A percentile compares a stretch with the other conserved stretches of the same genome.
Conservation (phyloP, 2,888 invertebrate genomes). For the Masnerella sp. region DNA sequence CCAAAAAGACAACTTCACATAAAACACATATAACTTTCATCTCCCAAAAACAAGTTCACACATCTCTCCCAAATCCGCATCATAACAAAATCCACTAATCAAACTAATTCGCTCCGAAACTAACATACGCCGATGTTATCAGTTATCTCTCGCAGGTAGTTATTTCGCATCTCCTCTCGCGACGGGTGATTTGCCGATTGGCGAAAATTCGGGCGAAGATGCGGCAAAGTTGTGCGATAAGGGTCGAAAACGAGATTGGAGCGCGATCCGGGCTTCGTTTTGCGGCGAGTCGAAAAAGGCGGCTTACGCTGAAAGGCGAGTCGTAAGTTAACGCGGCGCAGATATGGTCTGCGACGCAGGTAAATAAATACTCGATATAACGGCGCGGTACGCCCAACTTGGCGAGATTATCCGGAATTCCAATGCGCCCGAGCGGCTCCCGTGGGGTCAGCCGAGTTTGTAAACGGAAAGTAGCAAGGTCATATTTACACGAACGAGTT, state of each 20-base stretch:
- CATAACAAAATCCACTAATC: too few species aligned
- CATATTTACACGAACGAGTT: constrained; percentile 66
- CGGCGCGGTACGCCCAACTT: constrained; percentile 64
- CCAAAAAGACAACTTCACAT: too few species aligned
- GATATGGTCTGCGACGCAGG: constrained; percentile 44
- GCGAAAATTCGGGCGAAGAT: too few species aligned
- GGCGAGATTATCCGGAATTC: constrained; percentile 64
- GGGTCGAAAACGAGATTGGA: constrained; percentile 5
- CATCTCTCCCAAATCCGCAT: too few species aligned
- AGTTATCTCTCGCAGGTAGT: too few species aligned
- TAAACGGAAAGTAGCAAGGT: constrained; percentile 68
- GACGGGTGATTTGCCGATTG: too few species aligned
- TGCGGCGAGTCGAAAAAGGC: constrained; percentile 16
- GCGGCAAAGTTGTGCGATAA: constrained; percentile 22
- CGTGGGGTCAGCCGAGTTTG: constrained; percentile 64
- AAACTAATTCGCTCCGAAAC: too few species aligned
- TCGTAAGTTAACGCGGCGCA: constrained; percentile 34
- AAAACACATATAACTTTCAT: too few species aligned
- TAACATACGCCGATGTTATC: too few species aligned
- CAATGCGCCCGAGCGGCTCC: constrained; percentile 59
- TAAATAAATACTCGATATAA: constrained; percentile 66
- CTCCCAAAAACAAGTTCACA: too few species aligned
- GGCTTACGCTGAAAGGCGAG: constrained; percentile 21
- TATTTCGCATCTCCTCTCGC: too few species aligned
- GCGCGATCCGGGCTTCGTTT: too few species aligned